Base-by-base conservation (phyloP, 2,888 invertebrate species). In the Ophioninae sp. region DNA sequence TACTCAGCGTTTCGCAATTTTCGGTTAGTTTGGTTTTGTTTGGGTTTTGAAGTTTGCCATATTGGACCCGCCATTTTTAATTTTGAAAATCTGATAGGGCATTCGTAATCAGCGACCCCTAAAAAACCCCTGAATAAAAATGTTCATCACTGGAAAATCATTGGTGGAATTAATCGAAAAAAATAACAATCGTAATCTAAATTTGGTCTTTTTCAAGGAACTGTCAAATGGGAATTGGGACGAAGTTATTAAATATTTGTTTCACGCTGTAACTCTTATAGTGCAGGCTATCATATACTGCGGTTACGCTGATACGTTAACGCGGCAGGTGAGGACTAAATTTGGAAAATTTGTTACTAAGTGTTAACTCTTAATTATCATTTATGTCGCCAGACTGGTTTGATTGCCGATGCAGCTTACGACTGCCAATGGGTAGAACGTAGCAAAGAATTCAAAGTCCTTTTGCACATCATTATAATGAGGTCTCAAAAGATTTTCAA, bases 281-380 rank as follows among this genome's bases (percentile, higher is more conserved):
- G 78, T 84, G 8, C 86, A 87, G 37, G 85, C 85, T 7, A 68
- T 86, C 7, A 85, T 87, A 61, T 87, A 87, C 39, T 87, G 87
- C 50, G 86, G 86, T 17, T 86, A 82, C 57, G 85, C 87, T 8
- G 86, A 84, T 17, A 82, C 68, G 62, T 73, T 87, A 64, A 85
- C 85, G 41, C 70, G 80, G 39, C 81, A 85, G 82, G 87, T 87
- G 78, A 85, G 73, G 59, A 44, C 62, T 21, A 20, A 37, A 41
- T 59, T 56, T 13, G 7, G 10, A 20, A 37, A 6, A n/a, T 17
- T 21, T 2, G 8, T 30, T 10, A 3, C 64, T 8, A 30, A 50
- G 50, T 2, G 17, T 50, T 3, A 30, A 50, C 13, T 17, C 2
- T 57, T 44, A 23, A 37, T 44, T 17, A 20, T 50, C 0, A 23